These are phyloP conservation scores for Cryptoprocta ferox DNA, from an alignment of 2,797 vertebrate species.

Conservation along the genomic window DNA sequence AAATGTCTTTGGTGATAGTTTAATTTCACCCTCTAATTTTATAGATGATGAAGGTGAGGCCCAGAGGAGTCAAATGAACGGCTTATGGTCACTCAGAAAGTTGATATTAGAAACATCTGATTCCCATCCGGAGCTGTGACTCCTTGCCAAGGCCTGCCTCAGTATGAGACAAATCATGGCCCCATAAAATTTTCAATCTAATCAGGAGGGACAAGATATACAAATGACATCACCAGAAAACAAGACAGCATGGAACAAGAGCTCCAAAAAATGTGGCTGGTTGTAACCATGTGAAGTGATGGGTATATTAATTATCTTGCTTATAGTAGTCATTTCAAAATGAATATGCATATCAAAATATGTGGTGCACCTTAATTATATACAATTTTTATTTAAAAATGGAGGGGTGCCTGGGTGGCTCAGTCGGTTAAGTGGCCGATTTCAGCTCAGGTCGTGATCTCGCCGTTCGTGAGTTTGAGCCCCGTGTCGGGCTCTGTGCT, in stretches of 20 bases:
- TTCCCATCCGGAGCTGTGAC: not conserved
- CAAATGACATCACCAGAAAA: not conserved
- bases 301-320: not conserved
- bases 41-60: not conserved
- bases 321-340: not conserved
- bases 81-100: not conserved
- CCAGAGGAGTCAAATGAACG: not conserved
- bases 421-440: too few relatives aligned
- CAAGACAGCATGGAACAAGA: not conserved
- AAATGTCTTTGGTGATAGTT: not conserved
- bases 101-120: conserved; percentile 16
- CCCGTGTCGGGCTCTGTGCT: too few relatives aligned
- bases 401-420: too few relatives aligned
- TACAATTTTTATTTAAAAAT: too few relatives aligned
- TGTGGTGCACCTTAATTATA: too few relatives aligned
- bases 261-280: not conserved
- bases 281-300: not conserved
- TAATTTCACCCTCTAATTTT: conserved; percentile 26
- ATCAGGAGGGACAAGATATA: conserved; percentile 15
- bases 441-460: too few relatives aligned
- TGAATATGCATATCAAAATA: not conserved
- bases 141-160: not conserved
- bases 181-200: not conserved
- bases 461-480: too few relatives aligned
- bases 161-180: not conserved